Evolutionary conservation across 2,888 invertebrate species (phyloP), one percentile per base, ranked within the genome.

Genomic region (Erebia palarica): DNA sequence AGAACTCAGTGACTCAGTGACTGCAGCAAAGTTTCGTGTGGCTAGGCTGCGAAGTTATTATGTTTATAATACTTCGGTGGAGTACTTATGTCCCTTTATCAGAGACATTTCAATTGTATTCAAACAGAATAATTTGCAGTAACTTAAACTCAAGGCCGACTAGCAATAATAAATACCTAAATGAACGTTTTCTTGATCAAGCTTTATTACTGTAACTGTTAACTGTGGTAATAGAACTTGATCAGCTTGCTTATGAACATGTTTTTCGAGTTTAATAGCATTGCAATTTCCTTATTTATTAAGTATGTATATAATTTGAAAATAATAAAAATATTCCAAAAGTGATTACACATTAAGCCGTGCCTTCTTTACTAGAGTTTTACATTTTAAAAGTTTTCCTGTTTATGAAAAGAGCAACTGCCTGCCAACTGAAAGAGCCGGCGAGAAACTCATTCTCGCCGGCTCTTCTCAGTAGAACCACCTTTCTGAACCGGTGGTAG

Each of bases 221-320:
- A 49, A 57, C 58, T 68, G 55, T 68, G 60, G 55, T 67, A 68
- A 64, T 68, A 68, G 70, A 70, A 68, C 66, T 67, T 18, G 59
- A 59, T 63, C 44, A 60, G 67, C 64, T 67, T 68, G 64, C 58
- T 60, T 67, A 70, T 65, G 65, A 73, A 68, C 70, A 68, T 70
- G 67, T 73, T 70, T 67, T 60, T 70, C 67, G 8, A 68, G 70
- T 73, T 70, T 60, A 65, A 61, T 66, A 72, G 49, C 60, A 66
- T 51, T 66, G 69, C 66, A 70, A 69, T 67, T 55, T 36, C 36
- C 3, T 27, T 27, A 27, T 36, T 36, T 36, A 36, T 7, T 7
- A 36, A 36, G 36, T 36, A 27, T 27, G 3, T 3, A 27, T 27
- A 27, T 27, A 27, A 27, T 3, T 27, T 27, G 27, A 27, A 27